A percentile compares a stretch with the other conserved stretches of the same genome.
These are phyloP conservation scores for Uromys caudimaculatus DNA, from an alignment of 2,797 vertebrate species.

Conservation along the genomic window DNA sequence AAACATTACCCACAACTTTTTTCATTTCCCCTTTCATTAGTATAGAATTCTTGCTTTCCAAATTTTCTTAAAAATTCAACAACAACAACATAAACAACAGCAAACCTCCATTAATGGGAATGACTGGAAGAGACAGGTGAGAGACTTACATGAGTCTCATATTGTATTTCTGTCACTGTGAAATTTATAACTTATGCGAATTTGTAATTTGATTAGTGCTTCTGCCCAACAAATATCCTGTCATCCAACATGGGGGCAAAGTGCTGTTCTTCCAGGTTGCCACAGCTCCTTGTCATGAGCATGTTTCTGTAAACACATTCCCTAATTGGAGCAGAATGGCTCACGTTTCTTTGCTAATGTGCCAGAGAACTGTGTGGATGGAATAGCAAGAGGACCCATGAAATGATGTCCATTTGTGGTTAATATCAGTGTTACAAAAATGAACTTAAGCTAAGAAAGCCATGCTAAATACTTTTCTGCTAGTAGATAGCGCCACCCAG, in stretches of 20 bases:
- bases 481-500: slow-evolving; percentile 80
- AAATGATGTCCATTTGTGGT: slow-evolving; percentile 41
- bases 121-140: background rate
- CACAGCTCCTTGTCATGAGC: slow-evolving; percentile 12
- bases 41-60: background rate
- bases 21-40: background rate
- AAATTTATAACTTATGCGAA: background rate
- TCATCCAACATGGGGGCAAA: background rate
- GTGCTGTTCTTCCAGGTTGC: background rate
- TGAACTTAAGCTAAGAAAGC: slow-evolving; percentile 53
- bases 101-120: background rate
- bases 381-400: slow-evolving; percentile 51
- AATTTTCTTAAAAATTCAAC: background rate
- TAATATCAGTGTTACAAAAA: slow-evolving; percentile 49
- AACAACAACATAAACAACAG: background rate
- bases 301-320: slow-evolving; percentile 22
- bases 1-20: background rate
- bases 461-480: slow-evolving; percentile 57
- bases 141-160: background rate
- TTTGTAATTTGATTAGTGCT: slow-evolving; percentile 27
- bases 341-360: slow-evolving; percentile 60
- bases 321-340: slow-evolving; percentile 5
- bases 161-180: background rate
- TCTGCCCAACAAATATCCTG: background rate
- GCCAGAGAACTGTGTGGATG: slow-evolving; percentile 29